phyloP scores from a whole-genome alignment of 1,140 invertebrate species.

The Lepidotrigona ventralis region DNA sequence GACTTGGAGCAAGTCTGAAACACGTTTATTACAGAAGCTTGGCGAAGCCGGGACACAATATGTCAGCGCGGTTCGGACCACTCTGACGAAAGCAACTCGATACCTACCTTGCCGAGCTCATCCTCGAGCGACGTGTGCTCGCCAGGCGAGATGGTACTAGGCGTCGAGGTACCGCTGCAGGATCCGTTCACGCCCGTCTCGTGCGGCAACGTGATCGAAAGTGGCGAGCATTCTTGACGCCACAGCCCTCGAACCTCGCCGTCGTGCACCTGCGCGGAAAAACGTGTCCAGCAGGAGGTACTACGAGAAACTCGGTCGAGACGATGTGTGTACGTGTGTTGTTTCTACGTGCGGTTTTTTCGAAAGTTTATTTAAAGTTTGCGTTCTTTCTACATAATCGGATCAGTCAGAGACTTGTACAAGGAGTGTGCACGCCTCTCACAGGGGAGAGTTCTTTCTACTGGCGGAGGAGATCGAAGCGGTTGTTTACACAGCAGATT shows the following conservation, averaged over 20 bases:
- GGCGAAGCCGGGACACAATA: background rate
- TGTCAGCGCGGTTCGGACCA: too few relatives aligned
- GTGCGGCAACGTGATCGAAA: slow-evolving; percentile 77
- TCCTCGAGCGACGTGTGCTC: slow-evolving; percentile 81
- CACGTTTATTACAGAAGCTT: background rate
- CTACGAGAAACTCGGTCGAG: slow-evolving; percentile 41
- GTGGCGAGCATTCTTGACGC: slow-evolving; percentile 77
- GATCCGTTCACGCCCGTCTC: slow-evolving; percentile 77
- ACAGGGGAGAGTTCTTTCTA: background rate
- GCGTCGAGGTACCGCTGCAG: slow-evolving; percentile 81
- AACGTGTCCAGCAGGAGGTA: slow-evolving; percentile 53
- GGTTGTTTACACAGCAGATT: background rate
- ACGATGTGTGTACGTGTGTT: slow-evolving; percentile 13
- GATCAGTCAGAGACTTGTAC: background rate
- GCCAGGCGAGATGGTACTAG: slow-evolving; percentile 83
- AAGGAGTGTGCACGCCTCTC: too few relatives aligned
- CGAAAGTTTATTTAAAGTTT: slow-evolving; percentile 20
- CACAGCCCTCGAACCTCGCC: slow-evolving; percentile 69
- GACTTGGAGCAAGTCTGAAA: background rate
- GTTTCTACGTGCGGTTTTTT: slow-evolving; percentile 5
- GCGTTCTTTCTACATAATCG: slow-evolving; percentile 10
- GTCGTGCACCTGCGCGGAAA: slow-evolving; percentile 70
- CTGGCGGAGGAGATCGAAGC: background rate
- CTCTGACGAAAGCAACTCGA: background rate
- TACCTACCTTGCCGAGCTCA: slow-evolving; percentile 78